These are phyloP conservation scores for Thunnus albacares DNA, from an alignment of 2,797 vertebrate genomes.

Conservation along the genomic window DNA sequence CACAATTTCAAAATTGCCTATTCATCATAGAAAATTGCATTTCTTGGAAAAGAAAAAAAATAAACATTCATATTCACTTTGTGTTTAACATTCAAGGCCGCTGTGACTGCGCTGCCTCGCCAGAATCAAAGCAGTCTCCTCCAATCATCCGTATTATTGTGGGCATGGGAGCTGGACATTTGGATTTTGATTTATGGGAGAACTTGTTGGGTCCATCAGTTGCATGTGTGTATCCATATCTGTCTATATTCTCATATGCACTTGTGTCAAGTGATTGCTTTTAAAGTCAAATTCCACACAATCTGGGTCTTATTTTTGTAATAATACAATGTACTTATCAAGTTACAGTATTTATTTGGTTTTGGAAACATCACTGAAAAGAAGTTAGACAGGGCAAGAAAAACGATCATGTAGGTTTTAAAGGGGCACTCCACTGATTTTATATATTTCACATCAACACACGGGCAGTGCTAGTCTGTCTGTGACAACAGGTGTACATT, in stretches of 20 bases:
- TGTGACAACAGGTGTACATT: too few relatives aligned
- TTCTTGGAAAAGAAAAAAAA: slow-evolving; percentile 52
- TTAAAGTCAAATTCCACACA: background rate
- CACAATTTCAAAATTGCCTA: slow-evolving; percentile 63
- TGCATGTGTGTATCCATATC: slow-evolving; percentile 16
- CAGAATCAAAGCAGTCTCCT: slow-evolving; percentile 48
- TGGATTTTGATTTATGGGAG: slow-evolving; percentile 37
- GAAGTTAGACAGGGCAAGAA: background rate
- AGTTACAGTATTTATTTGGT: too few relatives aligned
- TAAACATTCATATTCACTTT: slow-evolving; percentile 43
- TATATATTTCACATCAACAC: too few relatives aligned
- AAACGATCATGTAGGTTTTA: background rate
- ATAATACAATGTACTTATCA: background rate
- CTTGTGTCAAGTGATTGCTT: background rate
- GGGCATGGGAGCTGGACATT: slow-evolving; percentile 40
- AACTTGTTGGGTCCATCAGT: slow-evolving; percentile 8
- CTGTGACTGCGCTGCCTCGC: slow-evolving; percentile 19
- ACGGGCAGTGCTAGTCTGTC: too few relatives aligned
- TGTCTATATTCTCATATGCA: slow-evolving; percentile 1
- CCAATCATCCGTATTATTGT: slow-evolving; percentile 64
- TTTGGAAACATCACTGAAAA: background rate
- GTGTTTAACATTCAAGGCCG: slow-evolving; percentile 30
- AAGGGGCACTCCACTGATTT: background rate
- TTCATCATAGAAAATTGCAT: slow-evolving; percentile 66
- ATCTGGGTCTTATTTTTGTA: slow-evolving; percentile 17